Base-by-base conservation (phyloP, 1,140 invertebrate species). In the Zaprionus africanus region DNA sequence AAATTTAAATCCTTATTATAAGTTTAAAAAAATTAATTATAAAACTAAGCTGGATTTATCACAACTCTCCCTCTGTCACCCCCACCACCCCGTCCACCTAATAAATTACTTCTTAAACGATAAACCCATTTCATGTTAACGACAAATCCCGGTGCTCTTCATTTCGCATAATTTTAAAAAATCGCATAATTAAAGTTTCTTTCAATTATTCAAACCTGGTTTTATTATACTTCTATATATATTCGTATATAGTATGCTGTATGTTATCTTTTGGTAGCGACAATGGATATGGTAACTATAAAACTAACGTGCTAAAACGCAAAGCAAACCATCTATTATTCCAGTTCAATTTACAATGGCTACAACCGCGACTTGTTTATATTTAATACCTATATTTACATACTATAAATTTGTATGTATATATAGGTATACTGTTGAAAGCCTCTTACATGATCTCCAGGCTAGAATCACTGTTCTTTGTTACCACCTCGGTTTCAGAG, bases 381-480 rank as follows among this genome's bases (percentile, higher is more conserved):
- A 22, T 38, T 41, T 26, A n/a, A 49, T 31, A 49, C 13, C 56
- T 41, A 61, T 31, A 36, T 24, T 24, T 11, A 51, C 19, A 59
- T 38, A n/a, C 9, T 38, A 59, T 59, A 36, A 49, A 49, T 46
- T 49, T 31, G 26, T 41, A 54, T 43, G 22, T 38, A 24, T 58
- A 17, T 41, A 41, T 41, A 49, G 46, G 17, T 24, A 24, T 51
- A 51, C 17, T 17, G 17, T 19, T 17, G 15, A 56, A 43, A 73
- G 65, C 73, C 73, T 76, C 58, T 94, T 93, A 95, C 95, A 95
- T 95, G 70, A 96, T 95, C 92, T 96, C 95, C 79, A 96, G 90
- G 90, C 95, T 96, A 92, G 95, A 95, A 86, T 96, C 95, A 81
- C 95, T 96, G 65, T 95, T 95, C 91, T 96, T 95, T 24, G 95